Base-by-base conservation (phyloP, 2,888 invertebrate species). In the Euclidia mi region DNA sequence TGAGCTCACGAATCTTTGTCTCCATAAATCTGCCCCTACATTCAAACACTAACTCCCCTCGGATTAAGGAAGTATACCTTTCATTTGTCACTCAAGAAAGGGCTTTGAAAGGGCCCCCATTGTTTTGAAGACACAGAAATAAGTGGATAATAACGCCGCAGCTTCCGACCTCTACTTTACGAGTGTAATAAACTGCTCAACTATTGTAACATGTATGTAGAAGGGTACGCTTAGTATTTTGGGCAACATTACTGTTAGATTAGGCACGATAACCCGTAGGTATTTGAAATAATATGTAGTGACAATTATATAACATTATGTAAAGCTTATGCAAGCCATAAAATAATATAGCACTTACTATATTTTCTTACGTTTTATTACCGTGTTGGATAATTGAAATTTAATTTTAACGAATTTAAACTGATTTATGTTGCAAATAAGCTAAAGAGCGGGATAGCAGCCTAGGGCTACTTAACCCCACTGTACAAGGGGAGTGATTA, bases 31-130 rank as follows among this genome's bases (percentile, higher is more conserved):
- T 18, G 28, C 6, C 15, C 29, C 14, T 34, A 62, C 73, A 69
- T 65, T 75, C 58, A 65, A 71, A 75, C 61, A 72, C 64, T 69
- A 82, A 79, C 79, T 78, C 80, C 79, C 73, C 58, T 56, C 65
- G 87, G 87, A 89, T 90, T 88, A 91, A 83, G 88, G 88, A 91
- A 91, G 82, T 85, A 78, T 82, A 80, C 84, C 87, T 79, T 80
- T 84, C 89, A 91, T 92, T 92, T 89, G 89, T 92, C 91, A 91
- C 87, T 89, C 85, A 87, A 87, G 88, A 82, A 89, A 84, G 88
- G 85, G 80, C 78, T 84, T 82, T 44, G 67, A 86, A 85, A 82
- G 85, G 85, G 64, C 65, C 56, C n/a, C 85, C 75, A 89, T 92
- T 92, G 92, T 92, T 86, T 83, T 57, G 51, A 71, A 82, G 84